Evolutionary conservation across 2,888 invertebrate genomes (phyloP).

Genomic region (Apodemia zela): DNA sequence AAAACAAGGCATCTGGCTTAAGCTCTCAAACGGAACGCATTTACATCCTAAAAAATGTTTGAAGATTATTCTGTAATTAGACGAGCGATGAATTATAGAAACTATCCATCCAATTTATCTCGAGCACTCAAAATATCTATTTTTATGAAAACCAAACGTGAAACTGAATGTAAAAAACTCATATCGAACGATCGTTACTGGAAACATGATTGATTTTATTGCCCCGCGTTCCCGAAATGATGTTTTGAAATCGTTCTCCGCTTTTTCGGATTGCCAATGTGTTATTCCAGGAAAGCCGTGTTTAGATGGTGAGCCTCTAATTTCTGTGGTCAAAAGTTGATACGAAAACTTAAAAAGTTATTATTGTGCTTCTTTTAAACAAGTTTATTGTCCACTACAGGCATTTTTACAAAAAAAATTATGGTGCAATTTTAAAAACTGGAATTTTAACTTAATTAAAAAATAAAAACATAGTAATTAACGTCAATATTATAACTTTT

Average conservation of each 20-base stretch:
- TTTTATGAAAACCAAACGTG: constrained; percentile 47
- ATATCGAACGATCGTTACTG: constrained; percentile 55
- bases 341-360: neutral
- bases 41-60: constrained; percentile 17
- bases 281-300: constrained; percentile 30
- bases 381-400: no score
- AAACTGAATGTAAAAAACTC: constrained; percentile 65
- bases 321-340: constrained; percentile 22
- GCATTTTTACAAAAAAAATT: no score
- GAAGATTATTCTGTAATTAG: constrained; percentile 17
- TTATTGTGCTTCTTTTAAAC: neutral
- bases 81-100: constrained; percentile 16
- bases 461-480: no score
- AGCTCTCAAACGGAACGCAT: constrained; percentile 11
- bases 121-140: constrained; percentile 74
- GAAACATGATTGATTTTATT: constrained; percentile 77
- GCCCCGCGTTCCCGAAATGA: constrained; percentile 51
- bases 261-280: constrained; percentile 41
- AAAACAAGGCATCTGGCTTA: constrained; percentile 17
- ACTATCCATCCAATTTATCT: constrained; percentile 64
- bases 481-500: no score
- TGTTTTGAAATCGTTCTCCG: constrained; percentile 58
- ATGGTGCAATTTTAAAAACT: no score
- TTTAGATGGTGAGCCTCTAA: constrained; percentile 21
- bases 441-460: no score